Evolutionary conservation across 2,888 invertebrate genomes (phyloP).

Genomic region (Ypsolopha scabrella): DNA sequence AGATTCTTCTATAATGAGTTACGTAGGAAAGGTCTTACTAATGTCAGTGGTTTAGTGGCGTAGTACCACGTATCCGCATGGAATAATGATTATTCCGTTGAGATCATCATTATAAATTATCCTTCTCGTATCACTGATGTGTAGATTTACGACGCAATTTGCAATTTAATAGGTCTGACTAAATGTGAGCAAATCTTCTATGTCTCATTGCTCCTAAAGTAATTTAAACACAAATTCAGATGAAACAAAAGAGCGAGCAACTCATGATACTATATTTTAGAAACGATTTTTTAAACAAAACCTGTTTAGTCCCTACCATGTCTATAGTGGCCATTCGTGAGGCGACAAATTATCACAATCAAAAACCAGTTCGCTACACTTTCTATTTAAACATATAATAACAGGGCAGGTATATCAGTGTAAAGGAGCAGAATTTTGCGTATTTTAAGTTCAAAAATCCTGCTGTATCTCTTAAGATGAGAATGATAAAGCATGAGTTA

Average conservation of each 20-base stretch:
- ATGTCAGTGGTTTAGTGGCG: constrained; percentile 7
- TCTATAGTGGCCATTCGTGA: neutral
- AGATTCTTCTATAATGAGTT: constrained; percentile 5
- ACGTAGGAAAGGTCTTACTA: constrained; percentile 6
- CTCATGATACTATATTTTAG: neutral
- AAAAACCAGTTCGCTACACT: constrained; percentile 17
- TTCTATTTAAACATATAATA: constrained; percentile 12
- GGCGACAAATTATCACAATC: constrained; percentile 6
- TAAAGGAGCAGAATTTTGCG: neutral
- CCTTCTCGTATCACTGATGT: neutral
- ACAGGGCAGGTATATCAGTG: neutral
- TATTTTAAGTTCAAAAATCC: neutral
- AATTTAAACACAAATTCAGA: neutral
- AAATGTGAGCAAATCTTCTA: neutral
- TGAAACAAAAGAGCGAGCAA: neutral
- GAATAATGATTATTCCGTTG: constrained; percentile 30
- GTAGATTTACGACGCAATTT: neutral
- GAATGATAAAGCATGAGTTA: neutral
- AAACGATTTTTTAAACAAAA: neutral
- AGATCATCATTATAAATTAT: constrained; percentile 35
- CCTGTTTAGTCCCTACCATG: neutral
- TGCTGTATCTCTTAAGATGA: neutral
- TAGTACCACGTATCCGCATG: constrained; percentile 11
- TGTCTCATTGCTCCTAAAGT: neutral
- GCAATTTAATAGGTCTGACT: neutral